Evolutionary conservation across 2,888 invertebrate genomes (phyloP).

Genomic region (Dromius quadrimaculatus): DNA sequence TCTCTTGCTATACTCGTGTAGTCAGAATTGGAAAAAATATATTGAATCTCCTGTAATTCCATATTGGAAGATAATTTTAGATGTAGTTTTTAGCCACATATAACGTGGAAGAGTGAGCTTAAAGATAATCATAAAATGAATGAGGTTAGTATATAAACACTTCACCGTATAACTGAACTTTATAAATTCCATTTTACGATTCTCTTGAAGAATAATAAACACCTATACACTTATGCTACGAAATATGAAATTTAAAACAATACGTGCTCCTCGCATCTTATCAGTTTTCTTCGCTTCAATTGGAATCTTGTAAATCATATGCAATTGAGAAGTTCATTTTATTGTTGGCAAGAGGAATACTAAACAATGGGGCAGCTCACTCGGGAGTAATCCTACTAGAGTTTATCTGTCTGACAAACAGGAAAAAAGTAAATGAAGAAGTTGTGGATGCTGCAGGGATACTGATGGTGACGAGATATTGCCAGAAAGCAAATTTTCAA

Average conservation of each 20-base stretch:
- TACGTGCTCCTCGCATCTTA: not conserved
- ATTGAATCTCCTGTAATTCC: too few relatives aligned
- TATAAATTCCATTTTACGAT: too few relatives aligned
- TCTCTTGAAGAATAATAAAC: not conserved
- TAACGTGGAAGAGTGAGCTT: too few relatives aligned
- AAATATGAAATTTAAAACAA: not conserved
- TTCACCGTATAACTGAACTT: too few relatives aligned
- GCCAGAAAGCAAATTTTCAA: too few relatives aligned
- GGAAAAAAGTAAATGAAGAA: conserved; percentile 39
- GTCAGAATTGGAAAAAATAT: too few relatives aligned
- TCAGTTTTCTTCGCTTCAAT: not conserved
- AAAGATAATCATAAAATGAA: too few relatives aligned
- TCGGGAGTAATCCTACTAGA: conserved; percentile 31
- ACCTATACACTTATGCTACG: not conserved
- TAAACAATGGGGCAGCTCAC: not conserved
- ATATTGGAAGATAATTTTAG: too few relatives aligned
- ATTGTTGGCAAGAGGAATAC: conserved; percentile 20
- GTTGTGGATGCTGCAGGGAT: not conserved
- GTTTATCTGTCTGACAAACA: conserved; percentile 36
- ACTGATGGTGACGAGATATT: too few relatives aligned
- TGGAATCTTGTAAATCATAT: conserved; percentile 33
- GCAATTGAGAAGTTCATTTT: conserved; percentile 39
- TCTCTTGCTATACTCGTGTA: too few relatives aligned
- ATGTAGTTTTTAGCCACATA: too few relatives aligned
- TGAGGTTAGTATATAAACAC: too few relatives aligned